Conservation (phyloP, 64 coral and sea anemone genomes). For the Stichodactyla mertensii region DNA sequence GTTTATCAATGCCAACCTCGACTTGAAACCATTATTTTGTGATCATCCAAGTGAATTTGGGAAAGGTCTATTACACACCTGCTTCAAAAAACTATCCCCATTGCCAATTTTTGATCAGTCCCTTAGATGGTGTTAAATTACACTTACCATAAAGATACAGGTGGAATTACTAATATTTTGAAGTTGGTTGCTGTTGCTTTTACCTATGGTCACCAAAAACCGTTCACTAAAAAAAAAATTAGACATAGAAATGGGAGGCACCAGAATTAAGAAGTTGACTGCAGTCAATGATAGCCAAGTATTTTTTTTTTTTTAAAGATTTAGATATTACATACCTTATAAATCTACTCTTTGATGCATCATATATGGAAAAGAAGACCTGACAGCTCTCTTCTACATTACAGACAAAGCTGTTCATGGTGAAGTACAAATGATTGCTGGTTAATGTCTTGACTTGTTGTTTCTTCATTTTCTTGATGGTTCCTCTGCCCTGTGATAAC, state of each 20-base stretch:
- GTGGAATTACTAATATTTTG: constrained; percentile 72
- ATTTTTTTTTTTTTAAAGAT: too few relatives aligned
- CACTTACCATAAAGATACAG: constrained; percentile 84
- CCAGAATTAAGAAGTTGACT: too few relatives aligned
- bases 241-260: background rate
- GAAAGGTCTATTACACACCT: too few relatives aligned
- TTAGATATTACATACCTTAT: constrained; percentile 53
- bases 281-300: too few relatives aligned
- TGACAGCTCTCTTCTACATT: constrained; percentile 81
- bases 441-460: constrained; percentile 35
- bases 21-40: too few relatives aligned
- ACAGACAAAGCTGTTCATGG: constrained; percentile 68
- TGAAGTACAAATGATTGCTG: constrained; percentile 57
- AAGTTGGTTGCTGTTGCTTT: constrained; percentile 52
- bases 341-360: constrained; percentile 61
- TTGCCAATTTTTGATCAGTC: background rate
- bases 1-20: too few relatives aligned
- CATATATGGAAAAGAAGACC: constrained; percentile 88
- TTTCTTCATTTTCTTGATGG: constrained; percentile 44
- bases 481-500: constrained; percentile 58
- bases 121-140: background rate
- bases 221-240: constrained; percentile 64
- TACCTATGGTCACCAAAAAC: constrained; percentile 73
- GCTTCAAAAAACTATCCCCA: background rate
- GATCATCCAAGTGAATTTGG: too few relatives aligned